phyloP scores from a whole-genome alignment of 2,113 vertebrate species.

The Dascyllus trimaculatus region DNA sequence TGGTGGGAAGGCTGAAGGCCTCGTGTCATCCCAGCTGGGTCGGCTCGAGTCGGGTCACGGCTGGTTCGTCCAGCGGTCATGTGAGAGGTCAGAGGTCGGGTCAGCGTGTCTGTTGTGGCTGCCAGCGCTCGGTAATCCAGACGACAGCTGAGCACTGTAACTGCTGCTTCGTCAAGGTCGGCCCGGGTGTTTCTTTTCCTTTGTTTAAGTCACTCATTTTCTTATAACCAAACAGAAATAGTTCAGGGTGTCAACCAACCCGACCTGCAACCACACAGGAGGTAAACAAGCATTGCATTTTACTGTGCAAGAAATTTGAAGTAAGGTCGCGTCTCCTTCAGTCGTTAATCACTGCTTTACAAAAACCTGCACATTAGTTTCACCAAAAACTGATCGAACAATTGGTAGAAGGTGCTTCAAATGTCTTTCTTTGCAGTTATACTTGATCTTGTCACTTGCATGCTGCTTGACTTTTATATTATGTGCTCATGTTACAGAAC shows the following conservation, averaged over 20 bases:
- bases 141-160: slow-evolving; percentile 66
- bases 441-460: too few relatives aligned
- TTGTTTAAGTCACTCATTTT: neutral
- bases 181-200: fast-evolving
- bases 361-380: too few relatives aligned
- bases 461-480: too few relatives aligned
- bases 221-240: neutral
- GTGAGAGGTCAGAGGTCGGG: slow-evolving; percentile 56
- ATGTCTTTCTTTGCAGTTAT: too few relatives aligned
- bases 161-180: slow-evolving; percentile 32
- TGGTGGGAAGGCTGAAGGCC: neutral
- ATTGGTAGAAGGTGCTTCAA: too few relatives aligned
- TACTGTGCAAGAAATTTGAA: neutral
- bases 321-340: too few relatives aligned
- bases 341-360: too few relatives aligned
- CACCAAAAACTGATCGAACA: too few relatives aligned
- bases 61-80: slow-evolving; percentile 3
- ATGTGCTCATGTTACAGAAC: too few relatives aligned
- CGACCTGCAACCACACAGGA: neutral
- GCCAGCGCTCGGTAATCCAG: slow-evolving; percentile 35
- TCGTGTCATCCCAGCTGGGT: slow-evolving; percentile 9
- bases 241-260: neutral
- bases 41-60: slow-evolving; percentile 3
- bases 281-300: neutral
- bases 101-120: slow-evolving; percentile 43